Evolutionary conservation across 2,888 invertebrate genomes (phyloP).

Genomic region (Nasonia oneida): DNA sequence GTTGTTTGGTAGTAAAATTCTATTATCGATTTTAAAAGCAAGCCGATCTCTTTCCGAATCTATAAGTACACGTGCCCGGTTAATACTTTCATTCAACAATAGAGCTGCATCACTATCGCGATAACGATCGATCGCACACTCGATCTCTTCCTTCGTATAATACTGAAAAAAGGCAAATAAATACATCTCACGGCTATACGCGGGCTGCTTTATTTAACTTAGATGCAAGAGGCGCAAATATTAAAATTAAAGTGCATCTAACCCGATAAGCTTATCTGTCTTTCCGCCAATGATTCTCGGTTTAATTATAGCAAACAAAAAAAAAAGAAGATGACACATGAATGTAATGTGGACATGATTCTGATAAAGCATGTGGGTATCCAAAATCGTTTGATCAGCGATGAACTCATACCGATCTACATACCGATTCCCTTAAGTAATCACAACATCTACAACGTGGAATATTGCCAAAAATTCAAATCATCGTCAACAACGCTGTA

Average conservation of each 20-base stretch:
- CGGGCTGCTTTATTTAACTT: not conserved
- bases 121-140: not conserved
- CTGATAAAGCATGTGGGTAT: not conserved
- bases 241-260: constrained; percentile 14
- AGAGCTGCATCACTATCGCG: not conserved
- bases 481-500: not conserved
- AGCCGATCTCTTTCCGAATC: not conserved
- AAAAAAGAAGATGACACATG: too few relatives aligned
- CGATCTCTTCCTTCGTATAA: not conserved
- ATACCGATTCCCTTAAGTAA: not conserved
- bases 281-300: not conserved
- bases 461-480: not conserved
- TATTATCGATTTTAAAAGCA: too few relatives aligned
- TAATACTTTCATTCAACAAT: not conserved
- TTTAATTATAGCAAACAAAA: not conserved
- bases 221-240: not conserved
- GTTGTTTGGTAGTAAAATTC: not conserved
- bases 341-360: too few relatives aligned
- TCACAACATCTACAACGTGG: not conserved
- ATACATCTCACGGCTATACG: not conserved
- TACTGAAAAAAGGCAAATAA: not conserved
- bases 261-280: not conserved
- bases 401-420: not conserved
- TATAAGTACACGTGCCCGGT: not conserved
- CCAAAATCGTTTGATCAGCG: not conserved